A percentile compares a stretch with the other conserved stretches of the same genome.
These are phyloP conservation scores for Amphiura filiformis DNA, from an alignment of 35 echinoderm and acorn worm species.

Conservation along the genomic window DNA sequence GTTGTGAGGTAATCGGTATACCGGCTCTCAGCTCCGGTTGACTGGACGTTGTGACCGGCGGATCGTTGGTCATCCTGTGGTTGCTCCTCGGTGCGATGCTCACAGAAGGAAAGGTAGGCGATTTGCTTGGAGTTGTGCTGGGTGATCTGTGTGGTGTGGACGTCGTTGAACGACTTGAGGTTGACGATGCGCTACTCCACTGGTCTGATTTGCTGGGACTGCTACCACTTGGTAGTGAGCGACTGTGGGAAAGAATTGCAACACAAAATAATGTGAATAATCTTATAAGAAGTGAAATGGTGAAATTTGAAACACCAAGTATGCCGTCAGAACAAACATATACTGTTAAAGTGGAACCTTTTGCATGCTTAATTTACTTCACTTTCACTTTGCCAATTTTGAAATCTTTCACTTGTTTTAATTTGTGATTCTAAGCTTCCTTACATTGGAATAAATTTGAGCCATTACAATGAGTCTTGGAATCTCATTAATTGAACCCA, in stretches of 20 bases:
- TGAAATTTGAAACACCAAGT: too few relatives aligned
- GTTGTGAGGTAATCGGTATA: not conserved
- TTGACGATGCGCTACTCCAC: not conserved
- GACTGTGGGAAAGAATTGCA: not conserved
- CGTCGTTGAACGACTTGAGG: not conserved
- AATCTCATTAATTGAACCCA: too few relatives aligned
- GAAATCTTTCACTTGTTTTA: too few relatives aligned
- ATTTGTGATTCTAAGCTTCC: too few relatives aligned
- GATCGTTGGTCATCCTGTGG: not conserved
- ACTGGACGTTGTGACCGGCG: not conserved
- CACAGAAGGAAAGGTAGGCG: not conserved
- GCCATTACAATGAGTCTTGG: too few relatives aligned
- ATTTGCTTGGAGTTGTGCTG: not conserved
- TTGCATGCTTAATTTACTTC: too few relatives aligned
- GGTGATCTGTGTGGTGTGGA: not conserved
- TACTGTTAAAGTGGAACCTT: too few relatives aligned
- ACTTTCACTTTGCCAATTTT: too few relatives aligned
- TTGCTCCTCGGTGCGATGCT: not conserved
- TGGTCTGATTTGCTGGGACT: conserved; percentile 8
- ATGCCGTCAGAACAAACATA: too few relatives aligned
- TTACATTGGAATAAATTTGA: too few relatives aligned
- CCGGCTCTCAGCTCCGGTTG: not conserved
- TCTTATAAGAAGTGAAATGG: too few relatives aligned
- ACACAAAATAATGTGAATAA: too few relatives aligned
- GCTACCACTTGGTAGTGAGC: not conserved